Conservation (phyloP, 2,113 vertebrate genomes). For the Stigmatopora nigra region DNA sequence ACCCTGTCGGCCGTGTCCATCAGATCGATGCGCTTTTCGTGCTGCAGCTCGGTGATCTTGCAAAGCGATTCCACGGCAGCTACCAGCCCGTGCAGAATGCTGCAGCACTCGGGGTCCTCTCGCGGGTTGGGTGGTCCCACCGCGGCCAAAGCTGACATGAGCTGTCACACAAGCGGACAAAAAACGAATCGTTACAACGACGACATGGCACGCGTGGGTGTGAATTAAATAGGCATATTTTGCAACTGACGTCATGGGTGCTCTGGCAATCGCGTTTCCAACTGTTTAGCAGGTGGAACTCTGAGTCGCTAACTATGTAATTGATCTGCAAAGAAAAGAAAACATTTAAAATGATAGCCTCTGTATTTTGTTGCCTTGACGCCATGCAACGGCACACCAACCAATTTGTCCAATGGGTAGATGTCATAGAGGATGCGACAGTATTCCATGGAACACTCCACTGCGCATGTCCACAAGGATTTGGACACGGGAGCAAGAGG, state of each 20-base stretch:
- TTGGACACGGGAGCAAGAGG: conserved; percentile 94
- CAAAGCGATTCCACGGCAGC: conserved; percentile 90
- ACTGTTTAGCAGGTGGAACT: conserved; percentile 90
- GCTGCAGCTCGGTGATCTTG: conserved; percentile 92
- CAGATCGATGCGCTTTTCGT: conserved; percentile 80
- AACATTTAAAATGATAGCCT: background rate
- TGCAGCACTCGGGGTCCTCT: conserved; percentile 94
- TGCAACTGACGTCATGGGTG: conserved; percentile 82
- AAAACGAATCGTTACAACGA: no score
- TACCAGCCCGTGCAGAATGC: conserved; percentile 90
- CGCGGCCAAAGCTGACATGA: conserved; percentile 88
- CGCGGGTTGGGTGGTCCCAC: conserved; percentile 91
- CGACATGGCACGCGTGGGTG: no score
- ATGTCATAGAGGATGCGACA: conserved; percentile 95
- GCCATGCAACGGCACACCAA: conserved; percentile 51
- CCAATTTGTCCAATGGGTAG: conserved; percentile 89
- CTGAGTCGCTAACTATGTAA: conserved; percentile 96
- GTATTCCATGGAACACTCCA: conserved; percentile 98
- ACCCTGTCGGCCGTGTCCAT: conserved; percentile 93
- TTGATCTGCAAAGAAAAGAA: conserved; percentile 74
- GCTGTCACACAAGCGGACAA: conserved; percentile 53
- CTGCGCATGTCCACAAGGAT: conserved; percentile 94
- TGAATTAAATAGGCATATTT: no score
- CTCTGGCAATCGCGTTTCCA: conserved; percentile 95
- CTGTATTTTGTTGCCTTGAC: background rate